phyloP scores from a whole-genome alignment of 2,113 vertebrate species.

The Oncorhynchus mykiss region DNA sequence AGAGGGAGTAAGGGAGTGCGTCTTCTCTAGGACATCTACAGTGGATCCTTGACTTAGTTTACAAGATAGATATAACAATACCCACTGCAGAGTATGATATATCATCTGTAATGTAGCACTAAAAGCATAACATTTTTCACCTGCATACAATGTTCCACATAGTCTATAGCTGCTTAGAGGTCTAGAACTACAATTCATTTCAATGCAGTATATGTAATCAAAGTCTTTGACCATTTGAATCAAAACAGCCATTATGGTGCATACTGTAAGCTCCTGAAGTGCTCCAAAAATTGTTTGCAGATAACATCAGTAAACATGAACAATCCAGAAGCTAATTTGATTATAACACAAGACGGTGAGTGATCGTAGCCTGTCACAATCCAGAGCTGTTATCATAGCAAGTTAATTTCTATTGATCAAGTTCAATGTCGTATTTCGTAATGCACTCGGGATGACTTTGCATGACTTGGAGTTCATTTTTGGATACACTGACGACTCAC shows the following conservation, averaged over 20 bases:
- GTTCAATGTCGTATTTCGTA: not conserved
- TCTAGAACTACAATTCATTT: too few relatives aligned
- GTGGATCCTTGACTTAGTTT: too few relatives aligned
- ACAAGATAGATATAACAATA: too few relatives aligned
- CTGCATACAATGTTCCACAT: too few relatives aligned
- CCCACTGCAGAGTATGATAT: too few relatives aligned
- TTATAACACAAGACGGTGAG: not conserved
- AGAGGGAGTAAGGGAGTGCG: not conserved
- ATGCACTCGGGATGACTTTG: not conserved
- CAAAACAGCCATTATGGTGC: too few relatives aligned
- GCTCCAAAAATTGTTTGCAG: too few relatives aligned
- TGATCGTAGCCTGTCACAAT: not conserved
- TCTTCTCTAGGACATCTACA: not conserved
- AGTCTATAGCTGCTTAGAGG: too few relatives aligned
- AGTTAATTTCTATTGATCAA: not conserved
- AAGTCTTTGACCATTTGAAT: too few relatives aligned
- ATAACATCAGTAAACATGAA: not conserved
- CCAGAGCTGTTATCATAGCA: not conserved
- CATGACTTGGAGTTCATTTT: not conserved
- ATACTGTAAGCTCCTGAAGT: not conserved
- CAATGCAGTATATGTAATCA: too few relatives aligned
- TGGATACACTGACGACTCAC: constrained; percentile 42
- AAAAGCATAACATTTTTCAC: too few relatives aligned
- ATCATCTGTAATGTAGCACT: too few relatives aligned
- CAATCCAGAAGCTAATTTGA: not conserved